These are phyloP conservation scores for Hydropotes inermis DNA, from an alignment of 2,113 vertebrate species.

Conservation along the genomic window DNA sequence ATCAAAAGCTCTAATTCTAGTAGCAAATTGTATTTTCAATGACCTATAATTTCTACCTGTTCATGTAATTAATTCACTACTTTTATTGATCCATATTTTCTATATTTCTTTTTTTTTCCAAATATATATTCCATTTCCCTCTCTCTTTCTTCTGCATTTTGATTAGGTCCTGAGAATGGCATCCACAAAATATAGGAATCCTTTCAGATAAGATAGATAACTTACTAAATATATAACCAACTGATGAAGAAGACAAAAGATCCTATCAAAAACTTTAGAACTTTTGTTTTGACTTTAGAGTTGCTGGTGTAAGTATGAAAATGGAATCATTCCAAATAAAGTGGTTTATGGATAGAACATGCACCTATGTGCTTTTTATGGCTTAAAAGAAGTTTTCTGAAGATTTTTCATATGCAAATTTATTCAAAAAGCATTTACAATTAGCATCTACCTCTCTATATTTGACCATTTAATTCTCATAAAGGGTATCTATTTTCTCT, in stretches of 20 bases:
- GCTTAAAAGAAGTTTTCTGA: constrained; percentile 7
- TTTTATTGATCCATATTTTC: not conserved
- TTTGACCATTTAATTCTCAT: not conserved
- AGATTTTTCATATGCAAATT: constrained; percentile 29
- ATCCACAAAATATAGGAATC: not conserved
- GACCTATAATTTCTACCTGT: not conserved
- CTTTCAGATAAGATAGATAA: not conserved
- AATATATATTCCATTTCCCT: not conserved
- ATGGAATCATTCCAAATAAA: not conserved
- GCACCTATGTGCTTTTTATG: not conserved
- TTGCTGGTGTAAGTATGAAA: not conserved
- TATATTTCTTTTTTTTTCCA: not conserved
- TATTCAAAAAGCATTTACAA: constrained; percentile 11
- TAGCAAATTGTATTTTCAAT: not conserved
- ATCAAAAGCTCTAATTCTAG: not conserved
- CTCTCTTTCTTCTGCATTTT: not conserved
- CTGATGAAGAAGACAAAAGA: not conserved
- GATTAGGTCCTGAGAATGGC: not conserved
- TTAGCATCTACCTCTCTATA: not conserved
- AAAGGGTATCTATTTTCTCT: constrained; percentile 3
- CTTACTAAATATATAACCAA: not conserved
- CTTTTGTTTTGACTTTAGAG: not conserved
- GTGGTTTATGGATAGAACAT: not conserved
- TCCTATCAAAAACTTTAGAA: not conserved
- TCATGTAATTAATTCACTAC: not conserved